Base-by-base conservation (phyloP, 2,888 invertebrate genomes). In the Tetrapedia diversipes region DNA sequence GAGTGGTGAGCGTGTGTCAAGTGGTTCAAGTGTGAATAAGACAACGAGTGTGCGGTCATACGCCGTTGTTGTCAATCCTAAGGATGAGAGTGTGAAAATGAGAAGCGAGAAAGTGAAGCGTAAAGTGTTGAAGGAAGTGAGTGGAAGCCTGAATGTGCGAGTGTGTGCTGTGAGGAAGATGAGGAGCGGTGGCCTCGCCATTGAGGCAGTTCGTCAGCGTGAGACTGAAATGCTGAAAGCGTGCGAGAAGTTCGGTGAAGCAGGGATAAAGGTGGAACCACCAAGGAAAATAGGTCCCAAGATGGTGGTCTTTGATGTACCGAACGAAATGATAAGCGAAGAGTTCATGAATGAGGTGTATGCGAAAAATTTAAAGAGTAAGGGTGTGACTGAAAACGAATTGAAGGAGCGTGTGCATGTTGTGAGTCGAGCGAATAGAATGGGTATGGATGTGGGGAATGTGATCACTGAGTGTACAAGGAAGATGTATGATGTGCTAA, bases 331-430 rank as follows among this genome's bases (percentile, higher is more conserved):
- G 41, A 32, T 14, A 0, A 59, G 41, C 27, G 57, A 65, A 0
- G 22, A 24, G 0, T 19, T 64, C 8, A 8, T 71, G 24, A 14
- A 22, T n/a, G 70, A 71, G 16, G 2, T 59, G 14, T 71, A 59
- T 59, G 43, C 1, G 0, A 64, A 37, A 14, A 64, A 70, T 1
- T 8, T 70, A 1, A 70, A 32, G 4, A 2, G 0, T n/a, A 16
- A 1, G 1, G 10, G 27, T 4, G 32, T 63, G 37, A 16, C 0
- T 34, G 47, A 41, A 6, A 24, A 1, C 0, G 63, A 57, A 0
- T 70, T 29, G 24, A 54, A 16, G 0, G 49, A 56, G 0, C 1
- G 51, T 14, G 54, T 27, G 39, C 4, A 39, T 3, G 24, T 71
- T 4, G 29, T 70, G 11, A 70, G 16, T 4, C 41, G 65, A 0